Conservation (phyloP, 35 echinoderm and acorn worm species). For the Ophiothrix spiculata region DNA sequence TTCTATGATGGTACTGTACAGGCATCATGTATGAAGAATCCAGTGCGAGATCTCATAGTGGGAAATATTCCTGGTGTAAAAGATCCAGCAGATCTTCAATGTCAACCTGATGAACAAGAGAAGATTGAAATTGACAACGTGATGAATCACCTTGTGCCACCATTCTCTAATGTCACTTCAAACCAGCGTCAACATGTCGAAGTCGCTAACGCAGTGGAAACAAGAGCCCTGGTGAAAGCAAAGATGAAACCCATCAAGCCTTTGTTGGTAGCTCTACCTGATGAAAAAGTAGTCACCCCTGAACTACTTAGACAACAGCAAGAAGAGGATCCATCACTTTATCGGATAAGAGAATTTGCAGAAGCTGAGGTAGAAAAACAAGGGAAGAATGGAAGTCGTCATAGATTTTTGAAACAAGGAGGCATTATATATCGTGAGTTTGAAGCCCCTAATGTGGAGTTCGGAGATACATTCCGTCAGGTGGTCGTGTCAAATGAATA, state of each 20-base stretch:
- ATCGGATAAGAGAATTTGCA: constrained; percentile 18
- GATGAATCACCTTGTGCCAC: too few species aligned
- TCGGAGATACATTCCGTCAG: constrained; percentile 8
- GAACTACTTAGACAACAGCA: not conserved
- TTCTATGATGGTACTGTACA: too few species aligned
- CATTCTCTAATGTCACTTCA: too few species aligned
- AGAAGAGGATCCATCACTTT: constrained; percentile 16
- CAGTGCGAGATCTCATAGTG: not conserved
- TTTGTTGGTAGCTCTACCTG: not conserved
- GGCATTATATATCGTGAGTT: constrained; percentile 27
- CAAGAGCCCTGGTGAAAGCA: not conserved
- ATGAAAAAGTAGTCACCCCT: not conserved
- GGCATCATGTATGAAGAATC: not conserved
- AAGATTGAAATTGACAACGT: too few species aligned
- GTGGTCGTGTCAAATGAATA: constrained; percentile 18
- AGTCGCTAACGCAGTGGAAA: constrained; percentile 35
- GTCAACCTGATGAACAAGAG: constrained; percentile 2
- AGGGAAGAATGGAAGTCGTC: not conserved
- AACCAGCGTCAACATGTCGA: too few species aligned
- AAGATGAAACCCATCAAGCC: not conserved
- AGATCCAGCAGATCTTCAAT: too few species aligned
- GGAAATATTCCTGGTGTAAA: too few species aligned
- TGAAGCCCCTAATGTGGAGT: constrained; percentile 3
- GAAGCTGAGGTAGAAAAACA: not conserved
- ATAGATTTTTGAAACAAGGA: constrained; percentile 3